A percentile compares a stretch with the other conserved stretches of the same genome.
Conservation (phyloP, 2,797 vertebrate genomes). For the Centroberyx gerrardi region DNA sequence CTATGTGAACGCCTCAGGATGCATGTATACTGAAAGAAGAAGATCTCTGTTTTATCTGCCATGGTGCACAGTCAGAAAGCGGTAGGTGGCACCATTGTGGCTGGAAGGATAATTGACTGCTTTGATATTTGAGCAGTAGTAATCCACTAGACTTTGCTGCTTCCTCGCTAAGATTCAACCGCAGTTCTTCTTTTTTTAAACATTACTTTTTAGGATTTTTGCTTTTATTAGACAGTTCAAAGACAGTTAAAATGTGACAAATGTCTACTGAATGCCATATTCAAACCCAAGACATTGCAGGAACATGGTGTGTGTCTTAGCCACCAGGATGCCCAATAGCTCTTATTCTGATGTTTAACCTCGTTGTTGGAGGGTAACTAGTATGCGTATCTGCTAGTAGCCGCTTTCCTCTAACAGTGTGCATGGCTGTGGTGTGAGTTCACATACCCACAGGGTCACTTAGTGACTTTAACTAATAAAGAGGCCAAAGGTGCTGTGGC, state of each 20-base stretch:
- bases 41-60: conserved; percentile 59
- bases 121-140: conserved; percentile 56
- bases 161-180: conserved; percentile 13
- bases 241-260: not conserved
- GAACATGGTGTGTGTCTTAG: too few species aligned
- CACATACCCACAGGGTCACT: conserved; percentile 63
- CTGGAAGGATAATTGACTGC: conserved; percentile 60
- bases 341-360: not conserved
- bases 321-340: too few species aligned
- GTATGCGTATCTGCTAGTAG: conserved; percentile 2
- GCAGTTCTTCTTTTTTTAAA: conserved; percentile 27
- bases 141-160: conserved; percentile 19
- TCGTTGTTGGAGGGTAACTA: not conserved
- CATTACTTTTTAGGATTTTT: conserved; percentile 3
- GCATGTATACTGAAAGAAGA: conserved; percentile 52
- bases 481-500: conserved; percentile 77
- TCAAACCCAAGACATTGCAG: too few species aligned
- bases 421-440: conserved; percentile 37
- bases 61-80: conserved; percentile 37
- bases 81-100: conserved; percentile 50
- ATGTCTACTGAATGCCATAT: too few species aligned
- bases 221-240: not conserved
- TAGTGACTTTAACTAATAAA: conserved; percentile 70
- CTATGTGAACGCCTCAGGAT: conserved; percentile 66
- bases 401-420: conserved; percentile 38